These are phyloP conservation scores for Pachliopta kotzebuea DNA, from an alignment of 2,888 invertebrate genomes.

Conservation along the genomic window DNA sequence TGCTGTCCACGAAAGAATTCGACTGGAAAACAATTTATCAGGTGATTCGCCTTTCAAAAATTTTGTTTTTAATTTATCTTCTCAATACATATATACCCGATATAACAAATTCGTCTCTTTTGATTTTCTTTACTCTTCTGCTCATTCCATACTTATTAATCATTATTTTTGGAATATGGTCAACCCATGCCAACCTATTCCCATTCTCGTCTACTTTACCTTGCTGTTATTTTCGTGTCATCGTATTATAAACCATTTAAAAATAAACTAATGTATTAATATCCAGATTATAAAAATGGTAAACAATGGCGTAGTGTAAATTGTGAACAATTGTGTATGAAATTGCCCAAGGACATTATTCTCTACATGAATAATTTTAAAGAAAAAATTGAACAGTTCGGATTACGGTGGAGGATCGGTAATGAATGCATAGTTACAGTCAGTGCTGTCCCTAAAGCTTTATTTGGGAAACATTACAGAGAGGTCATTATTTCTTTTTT, in stretches of 20 bases:
- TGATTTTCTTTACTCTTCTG: too few species aligned
- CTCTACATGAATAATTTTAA: constrained; percentile 76
- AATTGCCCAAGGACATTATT: constrained; percentile 68
- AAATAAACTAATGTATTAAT: constrained; percentile 15
- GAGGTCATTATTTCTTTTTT: constrained; percentile 54
- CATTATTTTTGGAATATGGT: too few species aligned
- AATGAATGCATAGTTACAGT: constrained; percentile 66
- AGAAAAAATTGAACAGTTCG: constrained; percentile 79
- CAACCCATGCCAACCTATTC: too few species aligned
- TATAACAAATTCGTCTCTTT: too few species aligned
- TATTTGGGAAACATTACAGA: constrained; percentile 78
- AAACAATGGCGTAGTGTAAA: constrained; percentile 57
- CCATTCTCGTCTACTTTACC: too few species aligned
- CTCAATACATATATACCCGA: too few species aligned
- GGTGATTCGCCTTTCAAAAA: constrained; percentile 57
- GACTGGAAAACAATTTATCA: constrained; percentile 84
- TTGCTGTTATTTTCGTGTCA: too few species aligned
- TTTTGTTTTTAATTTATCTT: not conserved
- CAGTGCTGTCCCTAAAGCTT: constrained; percentile 82
- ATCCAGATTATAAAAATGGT: constrained; percentile 68
- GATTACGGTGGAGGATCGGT: constrained; percentile 74
- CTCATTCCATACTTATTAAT: too few species aligned
- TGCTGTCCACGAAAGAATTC: constrained; percentile 91
- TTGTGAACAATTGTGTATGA: constrained; percentile 51
- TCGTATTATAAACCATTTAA: not conserved